These are phyloP conservation scores for Carassius carassius DNA, from an alignment of 2,113 vertebrate species.

Conservation along the genomic window DNA sequence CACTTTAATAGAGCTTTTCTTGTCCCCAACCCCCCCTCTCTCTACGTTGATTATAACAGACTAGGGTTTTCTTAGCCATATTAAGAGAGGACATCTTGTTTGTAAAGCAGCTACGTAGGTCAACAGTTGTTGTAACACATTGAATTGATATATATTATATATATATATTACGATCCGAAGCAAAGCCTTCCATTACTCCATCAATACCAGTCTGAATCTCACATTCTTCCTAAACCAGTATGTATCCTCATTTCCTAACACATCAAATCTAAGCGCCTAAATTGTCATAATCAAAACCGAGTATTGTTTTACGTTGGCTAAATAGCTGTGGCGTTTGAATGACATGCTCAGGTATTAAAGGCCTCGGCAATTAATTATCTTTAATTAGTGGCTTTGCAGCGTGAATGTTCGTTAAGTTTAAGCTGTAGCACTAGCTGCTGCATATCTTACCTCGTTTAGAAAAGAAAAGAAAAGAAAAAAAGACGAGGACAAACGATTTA, in stretches of 20 bases:
- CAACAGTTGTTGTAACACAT: constrained; percentile 64
- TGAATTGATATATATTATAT: constrained; percentile 48
- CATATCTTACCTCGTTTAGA: constrained; percentile 18
- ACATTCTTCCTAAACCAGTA: constrained; percentile 49
- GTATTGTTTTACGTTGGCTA: constrained; percentile 5
- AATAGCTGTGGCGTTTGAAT: constrained; percentile 43
- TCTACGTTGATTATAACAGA: constrained; percentile 57
- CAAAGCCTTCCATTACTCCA: constrained; percentile 63
- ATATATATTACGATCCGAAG: constrained; percentile 61
- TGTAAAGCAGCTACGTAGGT: constrained; percentile 35
- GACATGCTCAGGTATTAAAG: constrained; percentile 43
- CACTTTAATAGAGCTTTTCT: constrained; percentile 60
- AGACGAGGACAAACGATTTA: constrained; percentile 9
- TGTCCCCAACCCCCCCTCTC: not conserved
- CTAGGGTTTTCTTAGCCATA: constrained; percentile 43
- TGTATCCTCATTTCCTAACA: constrained; percentile 54
- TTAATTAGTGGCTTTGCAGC: constrained; percentile 48
- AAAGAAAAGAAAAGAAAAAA: not conserved
- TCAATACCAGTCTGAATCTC: constrained; percentile 57
- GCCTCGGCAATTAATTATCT: constrained; percentile 37
- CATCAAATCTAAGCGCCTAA: constrained; percentile 40
- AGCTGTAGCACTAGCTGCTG: constrained; percentile 54
- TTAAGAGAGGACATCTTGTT: constrained; percentile 33
- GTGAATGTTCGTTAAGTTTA: constrained; percentile 45
- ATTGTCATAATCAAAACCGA: constrained; percentile 26